Percentiles rank a stretch among this genome's conserved stretches.
phyloP scores from a whole-genome alignment of 2,888 invertebrate genomes.

The Rhamnusium bicolor region DNA sequence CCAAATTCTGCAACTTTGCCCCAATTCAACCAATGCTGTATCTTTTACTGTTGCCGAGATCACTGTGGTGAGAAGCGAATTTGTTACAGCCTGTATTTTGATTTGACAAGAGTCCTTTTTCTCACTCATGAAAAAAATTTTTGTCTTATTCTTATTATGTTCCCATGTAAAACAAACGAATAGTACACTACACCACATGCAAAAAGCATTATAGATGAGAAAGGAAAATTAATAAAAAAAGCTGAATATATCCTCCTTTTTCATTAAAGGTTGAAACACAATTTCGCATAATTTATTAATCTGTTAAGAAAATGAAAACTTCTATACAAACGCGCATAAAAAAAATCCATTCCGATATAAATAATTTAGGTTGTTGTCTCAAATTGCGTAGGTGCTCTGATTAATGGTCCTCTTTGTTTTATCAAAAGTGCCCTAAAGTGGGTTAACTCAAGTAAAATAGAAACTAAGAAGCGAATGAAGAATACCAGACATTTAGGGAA shows the following conservation, averaged over 20 bases:
- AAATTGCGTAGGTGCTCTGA: slow-evolving; percentile 24
- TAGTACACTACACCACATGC: too few relatives aligned
- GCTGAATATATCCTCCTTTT: background rate
- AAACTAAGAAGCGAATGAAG: background rate
- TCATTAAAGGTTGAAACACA: background rate
- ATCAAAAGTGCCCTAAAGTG: slow-evolving; percentile 11
- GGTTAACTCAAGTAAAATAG: slow-evolving; percentile 5
- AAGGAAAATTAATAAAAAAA: background rate
- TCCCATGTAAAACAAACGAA: too few relatives aligned
- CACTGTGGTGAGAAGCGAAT: too few relatives aligned
- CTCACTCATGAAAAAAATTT: too few relatives aligned
- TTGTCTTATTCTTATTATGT: too few relatives aligned
- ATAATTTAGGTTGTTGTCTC: slow-evolving; percentile 16
- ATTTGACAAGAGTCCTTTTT: too few relatives aligned
- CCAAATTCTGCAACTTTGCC: too few relatives aligned
- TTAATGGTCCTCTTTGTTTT: slow-evolving; percentile 22
- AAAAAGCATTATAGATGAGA: background rate
- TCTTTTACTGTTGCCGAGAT: too few relatives aligned
- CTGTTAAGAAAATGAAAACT: background rate
- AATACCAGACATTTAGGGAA: background rate
- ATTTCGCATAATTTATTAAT: background rate
- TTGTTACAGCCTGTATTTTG: too few relatives aligned
- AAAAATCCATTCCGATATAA: slow-evolving; percentile 23
- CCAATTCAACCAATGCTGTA: too few relatives aligned
- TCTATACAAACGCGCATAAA: background rate